A percentile compares a stretch with the other conserved stretches of the same genome.
These are phyloP conservation scores for Diploscapter pachys DNA, from an alignment of 1,140 invertebrate genomes.

Conservation along the genomic window DNA sequence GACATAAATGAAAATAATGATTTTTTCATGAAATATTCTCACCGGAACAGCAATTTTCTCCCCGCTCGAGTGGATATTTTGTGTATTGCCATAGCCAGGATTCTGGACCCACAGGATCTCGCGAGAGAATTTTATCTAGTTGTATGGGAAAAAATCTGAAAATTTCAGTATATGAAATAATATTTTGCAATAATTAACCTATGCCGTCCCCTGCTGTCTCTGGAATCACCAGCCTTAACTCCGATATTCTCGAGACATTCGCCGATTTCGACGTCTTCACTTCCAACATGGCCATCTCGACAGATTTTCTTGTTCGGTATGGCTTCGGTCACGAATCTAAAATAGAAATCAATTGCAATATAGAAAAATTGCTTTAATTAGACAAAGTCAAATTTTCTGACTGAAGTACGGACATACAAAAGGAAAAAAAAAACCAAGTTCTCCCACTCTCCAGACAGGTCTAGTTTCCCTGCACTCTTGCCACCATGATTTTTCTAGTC, in stretches of 20 bases:
- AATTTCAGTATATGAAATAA: background rate
- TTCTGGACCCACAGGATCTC: conserved; percentile 71
- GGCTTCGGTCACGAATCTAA: conserved; percentile 50
- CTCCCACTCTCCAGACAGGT: too few species aligned
- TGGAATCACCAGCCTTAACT: conserved; percentile 78
- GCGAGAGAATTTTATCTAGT: conserved; percentile 83
- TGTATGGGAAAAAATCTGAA: conserved; percentile 73
- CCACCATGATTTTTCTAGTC: too few species aligned
- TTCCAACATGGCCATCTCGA: conserved; percentile 71
- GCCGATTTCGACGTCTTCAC: conserved; percentile 90
- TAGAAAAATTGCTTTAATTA: too few species aligned
- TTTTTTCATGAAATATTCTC: background rate
- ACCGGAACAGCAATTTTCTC: conserved; percentile 31
- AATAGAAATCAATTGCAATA: background rate
- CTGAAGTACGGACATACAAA: too few species aligned
- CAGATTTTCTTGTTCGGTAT: conserved; percentile 71
- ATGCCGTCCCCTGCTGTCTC: conserved; percentile 77
- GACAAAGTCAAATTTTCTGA: background rate
- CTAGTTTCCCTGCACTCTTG: too few species aligned
- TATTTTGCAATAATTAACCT: conserved; percentile 68
- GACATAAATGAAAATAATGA: too few species aligned
- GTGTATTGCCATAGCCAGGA: conserved; percentile 95
- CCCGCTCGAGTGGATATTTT: conserved; percentile 75
- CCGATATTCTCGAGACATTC: conserved; percentile 82
- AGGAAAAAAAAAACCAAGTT: too few species aligned